These are phyloP conservation scores for Clistopyga incitator DNA, from an alignment of 2,888 invertebrate species.

Conservation along the genomic window DNA sequence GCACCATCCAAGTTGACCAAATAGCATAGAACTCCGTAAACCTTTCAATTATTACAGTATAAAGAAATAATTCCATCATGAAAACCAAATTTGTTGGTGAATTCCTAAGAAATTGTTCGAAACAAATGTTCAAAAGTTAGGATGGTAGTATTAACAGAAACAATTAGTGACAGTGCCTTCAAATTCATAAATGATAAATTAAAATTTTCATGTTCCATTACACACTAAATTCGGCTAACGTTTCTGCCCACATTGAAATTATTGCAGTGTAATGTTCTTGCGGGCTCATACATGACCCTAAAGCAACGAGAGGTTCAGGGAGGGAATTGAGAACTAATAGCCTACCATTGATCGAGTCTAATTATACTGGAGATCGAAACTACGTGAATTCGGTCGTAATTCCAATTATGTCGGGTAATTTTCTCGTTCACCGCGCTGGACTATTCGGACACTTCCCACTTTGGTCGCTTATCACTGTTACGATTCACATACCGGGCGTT, in stretches of 20 bases:
- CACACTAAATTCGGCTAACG: neutral
- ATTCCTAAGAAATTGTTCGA: too few species aligned
- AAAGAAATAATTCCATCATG: too few species aligned
- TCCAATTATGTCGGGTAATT: conserved; percentile 28
- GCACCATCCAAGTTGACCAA: too few species aligned
- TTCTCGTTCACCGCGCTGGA: conserved; percentile 26
- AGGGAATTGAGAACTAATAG: conserved; percentile 20
- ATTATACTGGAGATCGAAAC: conserved; percentile 29
- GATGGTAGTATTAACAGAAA: too few species aligned
- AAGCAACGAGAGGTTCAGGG: conserved; percentile 15
- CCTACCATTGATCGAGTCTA: conserved; percentile 32
- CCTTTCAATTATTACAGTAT: too few species aligned
- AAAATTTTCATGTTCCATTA: neutral
- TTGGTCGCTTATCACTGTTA: conserved; percentile 25
- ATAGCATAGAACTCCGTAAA: too few species aligned
- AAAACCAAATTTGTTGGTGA: too few species aligned
- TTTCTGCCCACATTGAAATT: neutral
- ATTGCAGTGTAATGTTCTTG: neutral
- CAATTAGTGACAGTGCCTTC: neutral
- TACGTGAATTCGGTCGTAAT: conserved; percentile 32
- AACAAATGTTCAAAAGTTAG: too few species aligned
- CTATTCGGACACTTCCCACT: conserved; percentile 24
- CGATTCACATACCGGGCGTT: conserved; percentile 18
- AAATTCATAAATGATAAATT: neutral
- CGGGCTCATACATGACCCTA: neutral